phyloP scores from a whole-genome alignment of 1,140 invertebrate genomes.

The Brachionus calyciflorus region DNA sequence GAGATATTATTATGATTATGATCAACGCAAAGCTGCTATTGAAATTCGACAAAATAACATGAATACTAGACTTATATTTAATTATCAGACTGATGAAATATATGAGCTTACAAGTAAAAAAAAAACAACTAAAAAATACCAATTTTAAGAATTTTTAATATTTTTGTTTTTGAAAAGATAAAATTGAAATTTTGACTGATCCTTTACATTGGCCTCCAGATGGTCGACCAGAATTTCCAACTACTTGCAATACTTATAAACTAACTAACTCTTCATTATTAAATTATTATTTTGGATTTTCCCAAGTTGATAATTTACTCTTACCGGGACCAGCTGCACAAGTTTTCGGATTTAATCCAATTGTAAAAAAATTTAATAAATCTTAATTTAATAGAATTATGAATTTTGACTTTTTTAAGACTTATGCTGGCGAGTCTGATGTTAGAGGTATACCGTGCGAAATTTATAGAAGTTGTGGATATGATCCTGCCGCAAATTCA shows the following conservation, averaged over 20 bases:
- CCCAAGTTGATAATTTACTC: neutral
- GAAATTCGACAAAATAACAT: neutral
- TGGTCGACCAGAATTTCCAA: constrained; percentile 24
- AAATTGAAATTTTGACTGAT: neutral
- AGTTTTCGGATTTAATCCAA: neutral
- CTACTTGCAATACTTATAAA: constrained; percentile 1
- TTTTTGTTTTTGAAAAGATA: constrained; percentile 17
- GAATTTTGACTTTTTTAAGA: neutral
- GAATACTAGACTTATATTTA: constrained; percentile 8
- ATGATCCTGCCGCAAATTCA: neutral
- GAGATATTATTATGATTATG: constrained; percentile 23
- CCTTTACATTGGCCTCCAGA: neutral
- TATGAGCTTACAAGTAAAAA: constrained; percentile 11
- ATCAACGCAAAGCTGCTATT: neutral
- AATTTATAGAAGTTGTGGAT: constrained; percentile 40
- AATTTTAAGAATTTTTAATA: neutral
- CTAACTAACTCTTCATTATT: neutral
- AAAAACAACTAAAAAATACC: neutral
- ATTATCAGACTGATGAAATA: constrained; percentile 37
- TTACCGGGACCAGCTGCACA: neutral
- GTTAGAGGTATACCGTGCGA: constrained; percentile 33
- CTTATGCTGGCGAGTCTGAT: neutral
- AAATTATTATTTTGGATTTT: constrained; percentile 42
- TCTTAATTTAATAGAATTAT: neutral
- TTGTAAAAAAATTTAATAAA: neutral